Conservation (phyloP, 2,797 vertebrate species). For the Pampus argenteus region DNA sequence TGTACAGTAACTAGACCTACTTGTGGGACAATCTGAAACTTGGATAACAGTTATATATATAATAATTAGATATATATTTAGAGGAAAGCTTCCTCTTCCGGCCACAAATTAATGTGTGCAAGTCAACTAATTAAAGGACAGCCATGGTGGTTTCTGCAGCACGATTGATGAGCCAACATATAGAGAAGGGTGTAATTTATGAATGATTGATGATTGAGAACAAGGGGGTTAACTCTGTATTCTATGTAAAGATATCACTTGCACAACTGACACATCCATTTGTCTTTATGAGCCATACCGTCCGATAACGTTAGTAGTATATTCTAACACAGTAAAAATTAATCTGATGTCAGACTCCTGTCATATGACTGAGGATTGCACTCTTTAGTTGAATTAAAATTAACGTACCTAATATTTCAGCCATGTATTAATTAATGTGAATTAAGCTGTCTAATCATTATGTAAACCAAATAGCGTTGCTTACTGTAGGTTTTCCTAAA, state of each 20-base stretch:
- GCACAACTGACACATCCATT: slow-evolving; percentile 19
- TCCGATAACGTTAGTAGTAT: slow-evolving; percentile 3
- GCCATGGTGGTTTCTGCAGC: slow-evolving; percentile 27
- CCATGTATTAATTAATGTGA: too few relatives aligned
- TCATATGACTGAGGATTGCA: too few relatives aligned
- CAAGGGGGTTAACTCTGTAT: slow-evolving; percentile 25
- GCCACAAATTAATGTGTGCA: slow-evolving; percentile 21
- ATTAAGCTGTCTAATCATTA: too few relatives aligned
- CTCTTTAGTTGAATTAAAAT: too few relatives aligned
- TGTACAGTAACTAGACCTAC: slow-evolving; percentile 22
- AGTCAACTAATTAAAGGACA: slow-evolving; percentile 55
- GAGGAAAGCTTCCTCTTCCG: slow-evolving; percentile 14
- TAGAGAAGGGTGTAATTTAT: slow-evolving; percentile 49
- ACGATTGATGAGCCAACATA: slow-evolving; percentile 63
- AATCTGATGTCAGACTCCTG: too few relatives aligned
- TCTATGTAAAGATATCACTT: slow-evolving; percentile 14
- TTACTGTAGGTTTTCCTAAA: too few relatives aligned
- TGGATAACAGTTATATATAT: too few relatives aligned
- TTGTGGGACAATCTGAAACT: slow-evolving; percentile 16
- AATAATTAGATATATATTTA: too few relatives aligned
- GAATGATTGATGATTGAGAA: slow-evolving; percentile 60
- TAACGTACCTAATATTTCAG: too few relatives aligned
- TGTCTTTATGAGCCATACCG: neutral
- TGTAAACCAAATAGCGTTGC: too few relatives aligned
- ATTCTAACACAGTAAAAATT: neutral